Evolutionary conservation across 2,113 vertebrate species (phyloP), one percentile per base, ranked within the genome.

Genomic region (Sphaerodactylus townsendi): DNA sequence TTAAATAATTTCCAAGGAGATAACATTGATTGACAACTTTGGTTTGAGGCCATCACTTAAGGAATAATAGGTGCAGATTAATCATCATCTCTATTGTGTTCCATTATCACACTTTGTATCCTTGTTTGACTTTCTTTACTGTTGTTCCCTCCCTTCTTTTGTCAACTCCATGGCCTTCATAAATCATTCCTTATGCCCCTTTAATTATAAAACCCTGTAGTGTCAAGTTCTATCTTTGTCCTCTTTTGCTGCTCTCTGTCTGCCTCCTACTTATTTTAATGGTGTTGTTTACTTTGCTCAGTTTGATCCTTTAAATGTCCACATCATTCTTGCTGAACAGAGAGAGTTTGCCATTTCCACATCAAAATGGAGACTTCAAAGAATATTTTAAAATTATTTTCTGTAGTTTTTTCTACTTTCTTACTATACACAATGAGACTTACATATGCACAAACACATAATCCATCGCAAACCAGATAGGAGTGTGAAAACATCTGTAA

Each of bases 341-440:
- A 48, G 82, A 79, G 79, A 86, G 68, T 48, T 84, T 44, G 70
- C n/a, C 69, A 85, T 80, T 87, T 83, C 50, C 4, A 85, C 85
- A 62, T 77, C 50, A 82, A 87, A 87, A 41, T 30, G 50, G 68
- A 79, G 35, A 64, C 56, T 74, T 25, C 74, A 70, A 62, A 84
- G 25, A 53, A 79, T 39, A 83, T 80, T 85, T 53, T 59, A 35
- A 56, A 15, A 46, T 21, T 1, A 41, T 66, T 33, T 19, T 48
- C 68, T 30, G 33, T 74, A 39, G 21, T 74, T 44, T 79, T 59
- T 35, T 33, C 19, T 77, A 75, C 50, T 23, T 87, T 64, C 41
- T 77, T 9, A 71, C 77, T 62, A 86, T 35, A 85, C 30, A 35
- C 33, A 33, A 59, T 62, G 23, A 68, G 41, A 37, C 28, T 70